Evolutionary conservation across 2,888 invertebrate species (phyloP).

Genomic region (Eulithis testata): DNA sequence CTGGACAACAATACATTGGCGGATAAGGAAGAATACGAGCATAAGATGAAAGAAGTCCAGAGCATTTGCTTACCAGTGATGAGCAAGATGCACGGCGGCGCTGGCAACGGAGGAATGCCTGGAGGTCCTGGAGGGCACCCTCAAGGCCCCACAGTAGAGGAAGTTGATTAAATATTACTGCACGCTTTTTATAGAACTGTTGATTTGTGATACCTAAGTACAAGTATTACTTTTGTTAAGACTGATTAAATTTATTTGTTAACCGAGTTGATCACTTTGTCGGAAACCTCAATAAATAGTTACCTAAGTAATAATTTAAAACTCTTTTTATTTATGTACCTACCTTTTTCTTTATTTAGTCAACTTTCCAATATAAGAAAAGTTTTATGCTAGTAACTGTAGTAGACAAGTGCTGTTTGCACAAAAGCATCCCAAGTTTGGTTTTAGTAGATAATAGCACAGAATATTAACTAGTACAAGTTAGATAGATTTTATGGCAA

Average conservation of each 20-base stretch:
- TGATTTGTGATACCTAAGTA: constrained; percentile 27
- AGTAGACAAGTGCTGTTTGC: no score
- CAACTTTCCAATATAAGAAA: not conserved
- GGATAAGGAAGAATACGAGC: constrained; percentile 87
- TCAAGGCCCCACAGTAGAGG: constrained; percentile 63
- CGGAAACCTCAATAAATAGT: constrained; percentile 28
- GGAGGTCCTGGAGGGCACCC: constrained; percentile 35
- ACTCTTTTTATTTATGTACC: constrained; percentile 10
- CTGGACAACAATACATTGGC: constrained; percentile 87
- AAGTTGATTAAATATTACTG: constrained; percentile 59
- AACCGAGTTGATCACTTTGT: constrained; percentile 34
- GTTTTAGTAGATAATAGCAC: no score
- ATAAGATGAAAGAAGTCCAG: constrained; percentile 85
- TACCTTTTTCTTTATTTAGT: not conserved
- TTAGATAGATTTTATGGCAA: no score
- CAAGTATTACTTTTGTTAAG: constrained; percentile 35
- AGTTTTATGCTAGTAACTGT: no score
- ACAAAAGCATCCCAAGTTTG: no score
- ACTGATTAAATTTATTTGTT: constrained; percentile 40
- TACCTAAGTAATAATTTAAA: constrained; percentile 10
- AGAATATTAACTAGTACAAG: no score
- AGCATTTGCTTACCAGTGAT: constrained; percentile 84
- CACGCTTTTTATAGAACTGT: constrained; percentile 3
- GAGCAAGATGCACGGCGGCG: constrained; percentile 84
- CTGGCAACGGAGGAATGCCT: constrained; percentile 54